Percentiles rank a stretch among this genome's conserved stretches.
These are phyloP conservation scores for Phyllostomus discolor DNA, from an alignment of 2,113 vertebrate species.

Conservation along the genomic window DNA sequence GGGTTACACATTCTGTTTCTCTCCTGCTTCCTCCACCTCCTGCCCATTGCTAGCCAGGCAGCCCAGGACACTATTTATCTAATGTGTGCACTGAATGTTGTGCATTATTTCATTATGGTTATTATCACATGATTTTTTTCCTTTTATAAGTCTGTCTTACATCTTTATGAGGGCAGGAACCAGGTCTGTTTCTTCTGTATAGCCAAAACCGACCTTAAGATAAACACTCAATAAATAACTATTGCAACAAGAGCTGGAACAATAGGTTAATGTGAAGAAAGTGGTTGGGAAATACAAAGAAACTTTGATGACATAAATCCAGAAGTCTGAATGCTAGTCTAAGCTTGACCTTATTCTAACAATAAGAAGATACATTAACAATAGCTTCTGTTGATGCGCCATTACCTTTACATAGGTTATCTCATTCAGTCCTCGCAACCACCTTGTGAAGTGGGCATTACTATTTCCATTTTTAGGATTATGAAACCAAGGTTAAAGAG, in stretches of 20 bases:
- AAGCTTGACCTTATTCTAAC: neutral
- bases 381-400: neutral
- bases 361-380: neutral
- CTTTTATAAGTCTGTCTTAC: neutral
- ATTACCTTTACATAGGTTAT: neutral
- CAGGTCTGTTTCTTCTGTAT: neutral
- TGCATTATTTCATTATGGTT: slow-evolving; percentile 9
- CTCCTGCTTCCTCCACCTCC: neutral
- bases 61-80: neutral
- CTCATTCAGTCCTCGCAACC: neutral
- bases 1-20: neutral
- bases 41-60: neutral
- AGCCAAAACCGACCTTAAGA: neutral
- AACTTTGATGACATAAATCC: neutral
- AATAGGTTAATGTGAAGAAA: neutral
- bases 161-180: neutral
- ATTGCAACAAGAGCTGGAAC: neutral
- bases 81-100: neutral
- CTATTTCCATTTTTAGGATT: slow-evolving; percentile 10
- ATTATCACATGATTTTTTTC: neutral
- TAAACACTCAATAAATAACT: neutral
- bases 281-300: slow-evolving; percentile 19
- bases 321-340: neutral
- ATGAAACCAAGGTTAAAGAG: neutral
- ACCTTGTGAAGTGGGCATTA: neutral